Base-by-base conservation (phyloP, 2,797 vertebrate species). In the Onychomys torridus region DNA sequence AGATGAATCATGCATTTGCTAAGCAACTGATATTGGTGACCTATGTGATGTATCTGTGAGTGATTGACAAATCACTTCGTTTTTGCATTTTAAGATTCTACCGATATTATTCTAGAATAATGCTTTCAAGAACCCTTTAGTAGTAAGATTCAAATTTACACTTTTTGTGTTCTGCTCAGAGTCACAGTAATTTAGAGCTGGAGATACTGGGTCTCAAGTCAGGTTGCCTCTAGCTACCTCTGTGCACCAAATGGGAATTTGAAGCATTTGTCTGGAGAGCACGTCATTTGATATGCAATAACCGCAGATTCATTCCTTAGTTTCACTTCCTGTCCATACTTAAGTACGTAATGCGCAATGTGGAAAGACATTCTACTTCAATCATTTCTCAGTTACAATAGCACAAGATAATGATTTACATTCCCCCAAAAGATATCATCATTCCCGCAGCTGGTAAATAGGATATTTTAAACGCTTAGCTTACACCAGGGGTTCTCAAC, bases 211-310 rank as follows among this genome's bases (percentile, higher is more conserved):
- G 98, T 77, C 88, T 95, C 81, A 96, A 95, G 94, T 78, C 91
- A 94, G 37, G 73, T 94, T 91, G 94, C 10, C 93, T 98, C 95
- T 75, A 96, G 97, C 96, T 95, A 97, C 98, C 98, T 98, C 98
- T 98, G 98, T 71, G 92, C 29, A 95, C 85, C 98, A 98, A 98
- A 98, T 97, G 98, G 98, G 98, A 98, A 98, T 93, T 84, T 34
- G 96, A 96, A 98, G 55, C 78, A 98, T 98, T 98, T 98, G 96
- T 98, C 91, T 93, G 97, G 96, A 96, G 97, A 89, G 89, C 96
- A 96, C 95, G 97, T 98, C 93, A 95, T 85, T 65, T 94, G 85
- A 95, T 63, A 25, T 46, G 14, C 49, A 90, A 49, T 89, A 96
- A 89, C 27, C 52, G 2, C 93, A 88, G 2, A 96, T 96, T 97